These are phyloP conservation scores for Pentalonia nigronervosa DNA, from an alignment of 1,140 invertebrate genomes.

Conservation along the genomic window DNA sequence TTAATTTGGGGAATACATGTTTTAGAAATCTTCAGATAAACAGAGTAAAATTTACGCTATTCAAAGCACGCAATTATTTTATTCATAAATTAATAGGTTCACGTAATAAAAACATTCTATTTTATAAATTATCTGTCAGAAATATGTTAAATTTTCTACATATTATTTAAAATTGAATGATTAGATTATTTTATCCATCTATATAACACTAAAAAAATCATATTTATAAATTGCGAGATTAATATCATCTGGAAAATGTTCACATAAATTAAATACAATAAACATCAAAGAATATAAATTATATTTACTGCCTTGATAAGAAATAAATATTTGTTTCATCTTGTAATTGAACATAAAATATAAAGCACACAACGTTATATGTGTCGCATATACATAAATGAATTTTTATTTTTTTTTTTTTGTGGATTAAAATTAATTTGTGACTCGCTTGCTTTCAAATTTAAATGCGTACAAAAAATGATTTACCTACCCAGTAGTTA, in stretches of 20 bases:
- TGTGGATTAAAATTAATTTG: conserved; percentile 7
- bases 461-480: background rate
- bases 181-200: background rate
- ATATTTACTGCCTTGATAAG: background rate
- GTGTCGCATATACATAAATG: background rate
- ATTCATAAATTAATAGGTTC: no score
- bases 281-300: conserved; percentile 14
- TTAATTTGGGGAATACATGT: no score
- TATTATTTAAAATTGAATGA: background rate
- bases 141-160: background rate
- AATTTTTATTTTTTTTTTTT: background rate
- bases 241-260: background rate
- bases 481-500: background rate
- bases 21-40: no score
- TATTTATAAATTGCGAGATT: background rate
- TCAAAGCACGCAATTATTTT: no score
- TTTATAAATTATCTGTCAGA: background rate
- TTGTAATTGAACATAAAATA: background rate
- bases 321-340: conserved; percentile 14
- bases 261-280: background rate
- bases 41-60: no score
- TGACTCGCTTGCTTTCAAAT: background rate
- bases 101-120: background rate
- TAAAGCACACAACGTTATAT: background rate
- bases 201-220: background rate